These are phyloP conservation scores for Arenaria interpres DNA, from an alignment of 2,113 vertebrate genomes.

Conservation along the genomic window DNA sequence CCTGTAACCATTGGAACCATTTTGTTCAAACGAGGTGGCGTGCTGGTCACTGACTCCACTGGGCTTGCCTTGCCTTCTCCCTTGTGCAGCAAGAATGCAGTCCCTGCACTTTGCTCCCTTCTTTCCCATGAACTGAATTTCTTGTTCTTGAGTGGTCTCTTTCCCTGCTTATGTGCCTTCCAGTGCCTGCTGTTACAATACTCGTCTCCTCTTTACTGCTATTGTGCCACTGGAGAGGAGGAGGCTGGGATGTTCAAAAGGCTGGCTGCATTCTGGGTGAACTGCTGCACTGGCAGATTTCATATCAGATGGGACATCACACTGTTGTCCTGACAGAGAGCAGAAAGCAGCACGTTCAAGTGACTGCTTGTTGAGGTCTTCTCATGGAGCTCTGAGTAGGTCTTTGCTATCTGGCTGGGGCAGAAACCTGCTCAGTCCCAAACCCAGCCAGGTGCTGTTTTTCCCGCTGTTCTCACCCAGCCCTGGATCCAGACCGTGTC, in stretches of 20 bases:
- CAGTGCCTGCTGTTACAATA: slow-evolving; percentile 16
- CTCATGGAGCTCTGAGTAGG: background rate
- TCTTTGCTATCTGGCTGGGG: background rate
- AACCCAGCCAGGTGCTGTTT: background rate
- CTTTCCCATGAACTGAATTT: slow-evolving; percentile 34
- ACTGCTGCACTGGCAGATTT: background rate
- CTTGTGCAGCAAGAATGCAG: background rate
- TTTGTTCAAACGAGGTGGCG: slow-evolving; percentile 23
- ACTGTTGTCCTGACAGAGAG: background rate
- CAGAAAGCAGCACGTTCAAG: background rate
- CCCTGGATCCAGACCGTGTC: background rate
- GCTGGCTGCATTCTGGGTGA: background rate
- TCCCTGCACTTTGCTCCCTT: background rate
- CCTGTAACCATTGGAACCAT: slow-evolving; percentile 38
- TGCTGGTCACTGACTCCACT: background rate
- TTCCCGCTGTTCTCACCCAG: background rate
- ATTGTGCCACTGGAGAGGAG: background rate
- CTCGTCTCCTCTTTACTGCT: background rate
- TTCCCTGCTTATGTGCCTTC: background rate
- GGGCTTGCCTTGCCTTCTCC: background rate
- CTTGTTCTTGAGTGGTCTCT: background rate
- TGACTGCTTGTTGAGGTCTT: background rate
- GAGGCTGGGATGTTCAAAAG: background rate
- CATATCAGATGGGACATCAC: background rate
- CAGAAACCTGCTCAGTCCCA: background rate